Percentiles rank a stretch among this genome's conserved stretches.
Conservation (phyloP, 2,797 vertebrate species). For the Typhlichthys subterraneus region DNA sequence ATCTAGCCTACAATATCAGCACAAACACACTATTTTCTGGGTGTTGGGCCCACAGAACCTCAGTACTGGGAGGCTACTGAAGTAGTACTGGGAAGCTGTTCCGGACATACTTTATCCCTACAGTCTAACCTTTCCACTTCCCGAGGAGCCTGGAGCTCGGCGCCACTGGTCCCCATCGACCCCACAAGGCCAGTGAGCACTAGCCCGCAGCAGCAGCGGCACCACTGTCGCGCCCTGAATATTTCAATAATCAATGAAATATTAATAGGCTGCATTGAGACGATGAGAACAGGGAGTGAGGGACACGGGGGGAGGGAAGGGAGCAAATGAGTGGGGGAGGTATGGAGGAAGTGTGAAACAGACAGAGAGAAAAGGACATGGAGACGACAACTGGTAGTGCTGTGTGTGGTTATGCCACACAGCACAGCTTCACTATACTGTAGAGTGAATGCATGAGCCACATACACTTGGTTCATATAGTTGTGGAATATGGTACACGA, state of each 20-base stretch:
- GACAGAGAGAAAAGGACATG: constrained; percentile 2
- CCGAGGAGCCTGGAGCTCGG: neutral
- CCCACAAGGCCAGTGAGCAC: constrained; percentile 17
- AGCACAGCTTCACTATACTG: neutral
- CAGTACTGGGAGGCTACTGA: constrained; percentile 12
- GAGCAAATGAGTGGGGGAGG: neutral
- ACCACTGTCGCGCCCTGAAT: constrained; percentile 83
- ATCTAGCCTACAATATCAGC: neutral
- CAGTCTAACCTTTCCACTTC: constrained; percentile 28
- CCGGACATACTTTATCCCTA: neutral
- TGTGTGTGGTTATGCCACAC: too few relatives aligned
- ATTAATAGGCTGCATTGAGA: constrained; percentile 85
- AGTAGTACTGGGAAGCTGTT: constrained; percentile 16
- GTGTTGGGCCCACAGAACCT: neutral
- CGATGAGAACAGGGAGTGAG: constrained; percentile 77
- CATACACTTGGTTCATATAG: neutral
- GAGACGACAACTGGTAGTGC: constrained; percentile 14
- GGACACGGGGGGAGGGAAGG: constrained; percentile 4
- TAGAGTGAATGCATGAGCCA: neutral
- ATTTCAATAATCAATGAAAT: constrained; percentile 92
- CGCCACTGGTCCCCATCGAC: neutral
- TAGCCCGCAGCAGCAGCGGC: constrained; percentile 46
- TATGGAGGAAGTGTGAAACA: neutral
- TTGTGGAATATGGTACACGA: constrained; percentile 10
- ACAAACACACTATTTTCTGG: neutral